Evolutionary conservation across 1,140 invertebrate genomes (phyloP), one percentile per base, ranked within the genome.

Genomic region (Drosophila paulistorum): DNA sequence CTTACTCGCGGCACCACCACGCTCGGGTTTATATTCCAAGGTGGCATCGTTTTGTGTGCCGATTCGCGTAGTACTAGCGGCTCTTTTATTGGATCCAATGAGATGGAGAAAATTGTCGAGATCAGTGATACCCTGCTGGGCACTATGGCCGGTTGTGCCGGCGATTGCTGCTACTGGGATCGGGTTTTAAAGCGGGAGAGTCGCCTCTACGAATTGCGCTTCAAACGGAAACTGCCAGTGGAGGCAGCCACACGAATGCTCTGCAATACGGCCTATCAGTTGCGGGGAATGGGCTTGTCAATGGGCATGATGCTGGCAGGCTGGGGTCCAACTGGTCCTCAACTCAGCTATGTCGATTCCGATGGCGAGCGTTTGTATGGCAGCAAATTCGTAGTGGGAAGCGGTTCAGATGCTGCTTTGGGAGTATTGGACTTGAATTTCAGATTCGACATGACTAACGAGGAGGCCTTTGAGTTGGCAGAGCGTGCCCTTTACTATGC

Each of bases 101-200:
- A 94, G 1, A 97, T 99, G 93, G 98, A 98, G 91, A 99, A 99
- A 93, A 97, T 99, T 83, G 96, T 99, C 59, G 96, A 98, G 92
- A 98, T 99, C 72, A 99, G 98, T 93, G 95, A 98, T 55, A 98
- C 96, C 81, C 70, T 84, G 10, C 41, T 84, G 70, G 76, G 94
- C 48, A 95, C 95, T 0, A 86, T 95, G 59, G 94, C 94, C 26
- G 95, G 94, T 41, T 94, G 94, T 65, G 98, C 99, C 26, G 98
- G 98, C 11, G 99, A 99, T 93, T 99, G 98, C 93, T 95, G 96
- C 1, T 99, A 99, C 92, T 99, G 99, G 99, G 97, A 99, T 90
- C 93, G 98, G 66, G 96, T 99, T 14, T 93, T 99, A 5, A 94
- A 97, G 0, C 98, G 98, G 91, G 97, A 99, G 90, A 98, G 95